Base-by-base conservation (phyloP, 1,140 invertebrate species). In the Nylanderia fulva region DNA sequence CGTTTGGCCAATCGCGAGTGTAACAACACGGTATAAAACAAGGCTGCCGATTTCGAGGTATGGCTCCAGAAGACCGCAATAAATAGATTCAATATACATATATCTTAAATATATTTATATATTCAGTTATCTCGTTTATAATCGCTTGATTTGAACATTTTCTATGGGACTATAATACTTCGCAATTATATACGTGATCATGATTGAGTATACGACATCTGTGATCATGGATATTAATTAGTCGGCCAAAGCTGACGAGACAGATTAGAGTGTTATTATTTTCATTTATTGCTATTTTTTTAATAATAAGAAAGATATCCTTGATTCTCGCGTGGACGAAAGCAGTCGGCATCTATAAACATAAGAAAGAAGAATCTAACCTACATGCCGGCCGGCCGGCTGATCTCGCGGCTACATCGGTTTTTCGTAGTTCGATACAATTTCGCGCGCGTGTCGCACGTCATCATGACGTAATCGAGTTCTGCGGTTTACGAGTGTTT, bases 1-100 rank as follows among this genome's bases (percentile, higher is more conserved):
- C 48, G 68, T 77, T 88, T 52, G 33, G 5, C 29, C 24, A 39
- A 52, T 27, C 69, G 63, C 42, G 48, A 18, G 21, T 18, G 45
- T 45, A 27, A 42, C 39, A 24, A 68, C 54, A n/a, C 15, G n/a
- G 13, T 5, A 21, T 9, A 27, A 39, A 64, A n/a, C 24, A 29
- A 5, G 9, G 15, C 0, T 1, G 8, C 15, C 5, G 33, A 45
- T 52, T 58, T 45, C 45, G 42, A 39, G 8, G 4, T 29, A 29
- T 13, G 4, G 21, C 15, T 33, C n/a, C 18, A n/a, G 4, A n/a
- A 21, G 24, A 15, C 2, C 13, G 18, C 58, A 11, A 33, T 29
- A 9, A 27, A 7, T 29, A n/a, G 21, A 0, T 52, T 7, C 0
- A 13, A 2, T 5, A 29, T 36, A n/a, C n/a, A n/a, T n/a, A n/a